Evolutionary conservation across 2,797 vertebrate genomes (phyloP), one percentile per base, ranked within the genome.

Genomic region (Nyctalus aviator): DNA sequence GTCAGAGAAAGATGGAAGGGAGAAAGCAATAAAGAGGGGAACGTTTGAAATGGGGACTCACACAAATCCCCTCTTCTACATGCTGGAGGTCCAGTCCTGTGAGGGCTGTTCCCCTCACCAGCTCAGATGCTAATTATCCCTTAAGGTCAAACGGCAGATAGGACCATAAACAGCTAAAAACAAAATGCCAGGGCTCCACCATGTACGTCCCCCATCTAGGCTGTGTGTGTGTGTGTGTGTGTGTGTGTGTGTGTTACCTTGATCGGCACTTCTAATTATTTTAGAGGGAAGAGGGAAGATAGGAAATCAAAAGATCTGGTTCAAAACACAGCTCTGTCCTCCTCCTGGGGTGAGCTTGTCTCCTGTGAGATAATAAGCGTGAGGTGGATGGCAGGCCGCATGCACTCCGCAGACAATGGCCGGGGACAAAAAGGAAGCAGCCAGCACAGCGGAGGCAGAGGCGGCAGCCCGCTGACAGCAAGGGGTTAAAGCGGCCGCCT

Each of bases 401-500:
- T 3, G 79, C 88, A 73, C 85, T 88, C 89, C 92, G 92, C 77
- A 96, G 81, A 96, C 95, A 96, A 96, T 93, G 92, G 93, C 93
- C 71, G 30, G 78, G 69, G 25, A 94, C 77, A 96, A 95, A 93
- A 82, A 71, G 89, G 91, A 73, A 66, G 87, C 81, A 32, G 90
- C 15, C 0, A 4, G 27, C 55, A 15, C 0, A 0, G 6, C 0
- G 35, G 94, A 90, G 1, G 94, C 50, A 0, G 91, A 62, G 59
- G 59, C 27, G 27, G 95, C 78, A 75, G 73, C 97, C 97, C 94
- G 98, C 98, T 97, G 98, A 88, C 97, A 97, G 97, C 97, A 97
- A 98, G 98, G 98, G 98, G 98, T 98, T 98, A 98, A 96, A 98
- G 97, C 98, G 96, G 96, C 97, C 98, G 98, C 96, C 98, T 98